Percentiles rank a stretch among this genome's conserved stretches.
These are phyloP conservation scores for Listrodromus nycthemerus DNA, from an alignment of 2,888 invertebrate genomes.

Conservation along the genomic window DNA sequence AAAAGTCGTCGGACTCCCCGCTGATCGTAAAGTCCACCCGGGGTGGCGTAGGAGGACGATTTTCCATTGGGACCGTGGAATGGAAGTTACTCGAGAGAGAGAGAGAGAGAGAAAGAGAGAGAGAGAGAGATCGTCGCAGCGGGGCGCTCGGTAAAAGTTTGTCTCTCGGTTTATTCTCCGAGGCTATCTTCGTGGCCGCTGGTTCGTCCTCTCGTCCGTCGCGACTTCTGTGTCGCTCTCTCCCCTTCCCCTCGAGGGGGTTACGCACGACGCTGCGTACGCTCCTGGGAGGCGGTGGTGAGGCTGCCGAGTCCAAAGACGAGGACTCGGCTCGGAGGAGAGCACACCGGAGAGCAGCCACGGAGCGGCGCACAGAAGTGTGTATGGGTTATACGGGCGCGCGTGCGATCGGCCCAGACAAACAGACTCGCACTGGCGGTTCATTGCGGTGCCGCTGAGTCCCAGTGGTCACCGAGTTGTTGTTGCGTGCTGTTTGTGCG, in stretches of 20 bases:
- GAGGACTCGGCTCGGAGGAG: constrained; percentile 70
- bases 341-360: constrained; percentile 54
- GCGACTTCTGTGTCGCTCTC: neutral
- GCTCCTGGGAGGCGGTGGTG: constrained; percentile 81
- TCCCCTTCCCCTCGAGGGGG: constrained; percentile 3
- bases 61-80: constrained; percentile 22
- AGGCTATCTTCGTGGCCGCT: neutral
- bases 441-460: constrained; percentile 76
- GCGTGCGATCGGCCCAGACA: constrained; percentile 78
- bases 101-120: neutral
- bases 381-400: constrained; percentile 60
- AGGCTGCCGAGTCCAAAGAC: constrained; percentile 74
- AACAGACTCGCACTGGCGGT: constrained; percentile 78
- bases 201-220: neutral
- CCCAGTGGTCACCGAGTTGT: constrained; percentile 75
- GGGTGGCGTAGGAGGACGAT: constrained; percentile 30
- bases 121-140: constrained; percentile 3
- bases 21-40: constrained; percentile 43
- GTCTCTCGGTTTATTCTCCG: constrained; percentile 34
- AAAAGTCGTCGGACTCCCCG: constrained; percentile 59
- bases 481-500: constrained; percentile 40
- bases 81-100: constrained; percentile 30
- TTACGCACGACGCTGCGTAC: constrained; percentile 67
- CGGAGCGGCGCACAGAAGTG: constrained; percentile 60
- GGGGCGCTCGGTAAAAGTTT: constrained; percentile 23